Conservation (phyloP, 2,888 invertebrate genomes). For the Caenorhabditis plicata region DNA sequence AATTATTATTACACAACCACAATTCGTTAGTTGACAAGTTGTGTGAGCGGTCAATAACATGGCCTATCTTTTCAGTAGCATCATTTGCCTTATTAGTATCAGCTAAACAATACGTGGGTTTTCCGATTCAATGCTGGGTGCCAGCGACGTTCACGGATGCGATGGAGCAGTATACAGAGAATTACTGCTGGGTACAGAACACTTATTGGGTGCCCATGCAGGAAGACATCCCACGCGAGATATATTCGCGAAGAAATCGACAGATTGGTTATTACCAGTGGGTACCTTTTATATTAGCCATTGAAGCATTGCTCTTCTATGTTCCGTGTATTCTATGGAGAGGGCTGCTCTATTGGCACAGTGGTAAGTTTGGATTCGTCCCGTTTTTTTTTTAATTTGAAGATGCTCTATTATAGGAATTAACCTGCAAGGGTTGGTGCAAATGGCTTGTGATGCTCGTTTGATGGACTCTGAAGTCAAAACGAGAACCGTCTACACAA, state of each 20-base stretch:
- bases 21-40: slow-evolving; percentile 49
- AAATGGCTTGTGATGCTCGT: slow-evolving; percentile 66
- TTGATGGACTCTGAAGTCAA: slow-evolving; percentile 65
- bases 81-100: slow-evolving; percentile 65
- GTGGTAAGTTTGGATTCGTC: slow-evolving; percentile 42
- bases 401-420: slow-evolving; percentile 51
- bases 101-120: slow-evolving; percentile 65
- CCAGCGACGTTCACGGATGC: slow-evolving; percentile 66
- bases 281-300: slow-evolving; percentile 65
- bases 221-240: slow-evolving; percentile 65
- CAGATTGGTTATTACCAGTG: slow-evolving; percentile 66
- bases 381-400: not conserved
- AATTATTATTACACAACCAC: slow-evolving; percentile 66
- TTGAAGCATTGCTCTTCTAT: slow-evolving; percentile 65
- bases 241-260: slow-evolving; percentile 65
- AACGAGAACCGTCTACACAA: slow-evolving; percentile 65
- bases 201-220: slow-evolving; percentile 66
- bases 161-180: slow-evolving; percentile 66
- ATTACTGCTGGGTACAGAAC: slow-evolving; percentile 66
- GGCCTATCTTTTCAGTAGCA: slow-evolving; percentile 57
- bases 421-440: slow-evolving; percentile 65
- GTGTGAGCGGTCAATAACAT: too few species aligned
- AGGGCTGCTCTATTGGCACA: slow-evolving; percentile 65
- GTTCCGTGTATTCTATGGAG: slow-evolving; percentile 66
- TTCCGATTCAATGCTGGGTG: slow-evolving; percentile 66